Conservation (phyloP, 2,797 vertebrate genomes). For the Peromyscus melanophrys region DNA sequence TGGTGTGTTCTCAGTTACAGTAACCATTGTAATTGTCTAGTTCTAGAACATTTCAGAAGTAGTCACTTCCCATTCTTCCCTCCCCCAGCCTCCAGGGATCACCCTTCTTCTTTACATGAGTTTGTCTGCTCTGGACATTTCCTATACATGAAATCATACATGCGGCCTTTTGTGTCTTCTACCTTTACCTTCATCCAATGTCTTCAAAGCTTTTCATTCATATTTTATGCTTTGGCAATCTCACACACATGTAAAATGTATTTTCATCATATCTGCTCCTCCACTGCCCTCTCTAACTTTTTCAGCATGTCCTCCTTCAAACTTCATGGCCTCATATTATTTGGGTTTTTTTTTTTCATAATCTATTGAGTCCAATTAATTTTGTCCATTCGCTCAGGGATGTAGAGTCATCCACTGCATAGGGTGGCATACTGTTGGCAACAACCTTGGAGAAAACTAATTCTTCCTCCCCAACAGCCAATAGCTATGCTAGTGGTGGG, state of each 20-base stretch:
- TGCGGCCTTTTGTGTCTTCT: not conserved
- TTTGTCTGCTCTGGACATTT: not conserved
- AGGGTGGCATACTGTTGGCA: not conserved
- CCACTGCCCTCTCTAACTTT: not conserved
- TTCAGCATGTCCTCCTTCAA: not conserved
- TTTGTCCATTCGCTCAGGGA: not conserved
- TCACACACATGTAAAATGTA: not conserved
- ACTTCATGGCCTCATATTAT: not conserved
- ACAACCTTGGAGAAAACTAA: not conserved
- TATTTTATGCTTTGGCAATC: not conserved
- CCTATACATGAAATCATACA: not conserved
- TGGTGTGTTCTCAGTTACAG: not conserved
- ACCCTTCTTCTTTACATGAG: not conserved
- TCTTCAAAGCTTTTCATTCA: not conserved
- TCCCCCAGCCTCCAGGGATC: too few relatives aligned
- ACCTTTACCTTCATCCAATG: not conserved
- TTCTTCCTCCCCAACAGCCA: not conserved
- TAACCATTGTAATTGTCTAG: not conserved
- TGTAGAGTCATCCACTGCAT: not conserved
- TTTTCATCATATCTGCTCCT: not conserved
- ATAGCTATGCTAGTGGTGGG: not conserved
- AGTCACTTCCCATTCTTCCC: not conserved
- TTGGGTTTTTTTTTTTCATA: not conserved
- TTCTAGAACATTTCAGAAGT: not conserved
- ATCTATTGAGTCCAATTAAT: not conserved